Conservation (phyloP, 1,140 invertebrate genomes). For the Diachasmimorpha longicaudata region DNA sequence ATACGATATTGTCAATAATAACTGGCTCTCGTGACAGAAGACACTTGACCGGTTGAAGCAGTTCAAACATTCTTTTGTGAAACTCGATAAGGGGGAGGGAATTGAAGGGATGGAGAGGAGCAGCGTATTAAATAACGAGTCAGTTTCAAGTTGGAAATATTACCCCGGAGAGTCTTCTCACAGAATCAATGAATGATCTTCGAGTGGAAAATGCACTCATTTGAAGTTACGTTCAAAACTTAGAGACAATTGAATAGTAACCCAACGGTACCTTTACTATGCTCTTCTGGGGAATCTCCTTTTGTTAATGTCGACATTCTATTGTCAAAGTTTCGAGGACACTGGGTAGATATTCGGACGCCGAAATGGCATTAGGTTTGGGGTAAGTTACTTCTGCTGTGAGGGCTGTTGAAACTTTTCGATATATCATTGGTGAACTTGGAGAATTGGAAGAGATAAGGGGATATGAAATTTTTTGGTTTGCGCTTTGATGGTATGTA, state of each 20-base stretch:
- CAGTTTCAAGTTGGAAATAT: not conserved
- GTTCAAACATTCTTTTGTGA: conserved; percentile 37
- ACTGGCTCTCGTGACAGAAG: conserved; percentile 33
- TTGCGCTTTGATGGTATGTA: no score
- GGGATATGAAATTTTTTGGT: not conserved
- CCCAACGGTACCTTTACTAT: not conserved
- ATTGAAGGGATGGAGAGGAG: not conserved
- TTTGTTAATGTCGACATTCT: conserved; percentile 20
- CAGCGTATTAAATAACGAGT: not conserved
- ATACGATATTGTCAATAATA: conserved; percentile 47
- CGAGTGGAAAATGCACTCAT: conserved; percentile 4
- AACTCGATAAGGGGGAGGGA: not conserved
- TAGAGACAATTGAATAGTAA: not conserved
- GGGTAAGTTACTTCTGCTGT: not conserved
- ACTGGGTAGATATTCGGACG: not conserved
- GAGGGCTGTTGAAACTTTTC: not conserved
- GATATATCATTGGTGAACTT: not conserved
- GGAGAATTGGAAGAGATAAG: not conserved
- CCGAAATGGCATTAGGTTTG: not conserved
- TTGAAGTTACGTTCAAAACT: conserved; percentile 1
- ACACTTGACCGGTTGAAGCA: conserved; percentile 38
- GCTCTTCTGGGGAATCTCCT: not conserved
- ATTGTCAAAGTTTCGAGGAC: conserved; percentile 25
- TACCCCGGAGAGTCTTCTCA: not conserved
- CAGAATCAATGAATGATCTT: not conserved